phyloP scores from a whole-genome alignment of 2,797 vertebrate genomes.

The Threskiornis aethiopicus region DNA sequence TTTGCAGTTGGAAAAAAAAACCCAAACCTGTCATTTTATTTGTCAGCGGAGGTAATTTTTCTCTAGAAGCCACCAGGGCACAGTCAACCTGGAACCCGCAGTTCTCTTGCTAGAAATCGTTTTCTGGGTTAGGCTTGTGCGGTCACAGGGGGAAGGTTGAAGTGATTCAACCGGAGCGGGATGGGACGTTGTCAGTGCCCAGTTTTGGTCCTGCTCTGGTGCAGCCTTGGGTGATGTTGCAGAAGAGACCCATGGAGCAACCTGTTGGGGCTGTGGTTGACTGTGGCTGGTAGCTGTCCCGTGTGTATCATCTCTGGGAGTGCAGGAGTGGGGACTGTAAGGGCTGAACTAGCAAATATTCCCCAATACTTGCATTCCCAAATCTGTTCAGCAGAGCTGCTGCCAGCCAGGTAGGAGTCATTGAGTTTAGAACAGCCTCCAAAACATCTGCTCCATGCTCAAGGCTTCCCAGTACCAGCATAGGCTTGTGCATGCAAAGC shows the following conservation, averaged over 20 bases:
- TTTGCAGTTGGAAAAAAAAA: neutral
- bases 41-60: neutral
- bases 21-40: neutral
- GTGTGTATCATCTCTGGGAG: neutral
- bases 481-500: rapidly evolving
- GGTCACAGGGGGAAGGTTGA: neutral
- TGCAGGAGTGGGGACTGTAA: neutral
- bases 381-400: neutral
- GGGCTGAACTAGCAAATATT: neutral
- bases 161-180: neutral
- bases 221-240: neutral
- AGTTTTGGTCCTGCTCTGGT: neutral
- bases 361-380: neutral
- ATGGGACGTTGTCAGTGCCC: rapidly evolving
- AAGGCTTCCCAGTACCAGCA: neutral
- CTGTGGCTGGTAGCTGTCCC: neutral
- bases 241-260: neutral
- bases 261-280: neutral
- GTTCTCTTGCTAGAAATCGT: neutral
- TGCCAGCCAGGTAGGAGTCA: neutral
- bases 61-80: neutral
- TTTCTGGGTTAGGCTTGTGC: neutral
- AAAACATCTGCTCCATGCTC: neutral
- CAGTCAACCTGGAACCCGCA: neutral
- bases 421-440: neutral